Conservation (phyloP, 2,888 invertebrate species). For the Ectemnius lituratus region DNA sequence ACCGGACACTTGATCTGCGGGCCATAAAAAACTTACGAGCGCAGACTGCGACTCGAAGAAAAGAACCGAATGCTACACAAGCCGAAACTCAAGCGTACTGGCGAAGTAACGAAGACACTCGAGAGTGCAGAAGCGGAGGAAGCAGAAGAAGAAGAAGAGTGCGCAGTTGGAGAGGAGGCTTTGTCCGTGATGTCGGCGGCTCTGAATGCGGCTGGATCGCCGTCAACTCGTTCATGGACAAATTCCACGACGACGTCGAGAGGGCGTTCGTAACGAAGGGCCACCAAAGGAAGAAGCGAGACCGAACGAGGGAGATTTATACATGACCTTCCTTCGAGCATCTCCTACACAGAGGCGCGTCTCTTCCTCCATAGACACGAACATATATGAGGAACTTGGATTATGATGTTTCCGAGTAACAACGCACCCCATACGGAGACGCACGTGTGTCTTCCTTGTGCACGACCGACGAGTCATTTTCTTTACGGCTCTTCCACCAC, state of each 20-base stretch:
- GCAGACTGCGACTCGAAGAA: too few relatives aligned
- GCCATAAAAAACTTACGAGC: too few relatives aligned
- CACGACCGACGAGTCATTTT: constrained; percentile 15
- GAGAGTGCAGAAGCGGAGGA: too few relatives aligned
- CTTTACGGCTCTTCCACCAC: constrained; percentile 31
- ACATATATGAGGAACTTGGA: constrained; percentile 46
- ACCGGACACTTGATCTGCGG: too few relatives aligned
- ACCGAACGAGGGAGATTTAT: constrained; percentile 51
- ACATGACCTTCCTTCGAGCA: constrained; percentile 38
- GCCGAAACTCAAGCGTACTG: too few relatives aligned
- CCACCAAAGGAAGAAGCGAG: neutral
- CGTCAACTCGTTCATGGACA: constrained; percentile 52
- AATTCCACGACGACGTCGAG: constrained; percentile 47
- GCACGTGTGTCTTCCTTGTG: constrained; percentile 44
- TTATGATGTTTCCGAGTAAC: constrained; percentile 73
- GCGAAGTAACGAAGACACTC: too few relatives aligned
- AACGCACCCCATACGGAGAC: constrained; percentile 48
- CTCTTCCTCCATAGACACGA: constrained; percentile 35
- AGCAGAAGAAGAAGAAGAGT: too few relatives aligned
- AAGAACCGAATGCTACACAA: too few relatives aligned
- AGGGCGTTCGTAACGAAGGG: constrained; percentile 51
- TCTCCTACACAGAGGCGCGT: too few relatives aligned
- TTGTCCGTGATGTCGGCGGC: constrained; percentile 10
- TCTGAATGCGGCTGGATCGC: constrained; percentile 28
- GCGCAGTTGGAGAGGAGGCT: too few relatives aligned